Conservation (phyloP, 2,113 vertebrate genomes). For the Leucosticte australis region DNA sequence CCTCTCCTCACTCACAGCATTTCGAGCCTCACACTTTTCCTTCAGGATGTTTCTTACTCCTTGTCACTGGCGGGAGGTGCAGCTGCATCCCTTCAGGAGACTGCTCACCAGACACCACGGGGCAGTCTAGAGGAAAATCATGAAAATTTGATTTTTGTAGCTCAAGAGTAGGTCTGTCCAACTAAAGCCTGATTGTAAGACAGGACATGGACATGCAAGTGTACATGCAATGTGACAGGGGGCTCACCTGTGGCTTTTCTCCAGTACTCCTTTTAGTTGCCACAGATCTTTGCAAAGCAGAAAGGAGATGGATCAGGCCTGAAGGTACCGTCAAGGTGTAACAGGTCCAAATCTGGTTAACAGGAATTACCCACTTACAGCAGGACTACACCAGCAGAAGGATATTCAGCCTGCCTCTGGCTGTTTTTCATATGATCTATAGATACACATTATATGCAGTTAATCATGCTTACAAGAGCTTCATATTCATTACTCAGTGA, state of each 20-base stretch:
- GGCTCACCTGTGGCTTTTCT: neutral
- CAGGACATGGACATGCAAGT: neutral
- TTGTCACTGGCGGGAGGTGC: neutral
- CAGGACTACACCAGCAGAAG: neutral
- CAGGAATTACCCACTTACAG: neutral
- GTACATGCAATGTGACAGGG: accelerated
- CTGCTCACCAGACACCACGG: neutral
- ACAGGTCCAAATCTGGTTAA: neutral
- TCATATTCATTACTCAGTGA: neutral
- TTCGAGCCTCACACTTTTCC: neutral
- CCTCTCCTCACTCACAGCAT: neutral
- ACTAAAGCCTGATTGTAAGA: neutral
- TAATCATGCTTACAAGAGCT: neutral
- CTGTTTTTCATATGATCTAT: neutral
- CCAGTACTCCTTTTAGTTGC: neutral
- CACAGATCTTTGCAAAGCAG: neutral
- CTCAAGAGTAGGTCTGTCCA: neutral
- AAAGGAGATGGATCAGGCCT: neutral
- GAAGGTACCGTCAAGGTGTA: neutral
- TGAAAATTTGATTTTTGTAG: neutral
- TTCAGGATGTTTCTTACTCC: neutral
- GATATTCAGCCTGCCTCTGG: neutral
- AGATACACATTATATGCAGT: neutral
- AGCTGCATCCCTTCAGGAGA: neutral
- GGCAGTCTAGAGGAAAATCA: neutral